A percentile compares a stretch with the other conserved stretches of the same genome.
Conservation (phyloP, 2,888 invertebrate genomes). For the Teinopalpus imperialis region DNA sequence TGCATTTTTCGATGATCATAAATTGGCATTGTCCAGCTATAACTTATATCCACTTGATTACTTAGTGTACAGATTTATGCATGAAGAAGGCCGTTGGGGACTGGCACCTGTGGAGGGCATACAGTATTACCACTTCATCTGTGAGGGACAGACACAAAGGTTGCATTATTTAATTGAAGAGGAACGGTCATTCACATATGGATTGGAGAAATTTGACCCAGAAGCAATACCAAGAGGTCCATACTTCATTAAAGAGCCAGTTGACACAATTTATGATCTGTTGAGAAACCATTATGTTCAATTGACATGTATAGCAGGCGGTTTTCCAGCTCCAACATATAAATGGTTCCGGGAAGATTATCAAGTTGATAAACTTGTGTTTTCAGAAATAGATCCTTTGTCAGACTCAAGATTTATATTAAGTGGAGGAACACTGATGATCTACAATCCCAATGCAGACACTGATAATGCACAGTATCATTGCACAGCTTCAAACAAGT, state of each 20-base stretch:
- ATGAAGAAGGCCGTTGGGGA: constrained; percentile 90
- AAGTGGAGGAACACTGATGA: constrained; percentile 95
- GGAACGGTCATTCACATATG: constrained; percentile 92
- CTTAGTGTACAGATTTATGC: constrained; percentile 90
- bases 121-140: constrained; percentile 91
- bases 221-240: constrained; percentile 93
- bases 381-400: constrained; percentile 89
- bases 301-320: constrained; percentile 91
- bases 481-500: constrained; percentile 94
- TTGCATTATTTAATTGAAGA: constrained; percentile 87
- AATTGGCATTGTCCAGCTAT: constrained; percentile 59
- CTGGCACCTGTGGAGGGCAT: constrained; percentile 90
- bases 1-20: constrained; percentile 87
- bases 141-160: constrained; percentile 90
- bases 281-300: constrained; percentile 89
- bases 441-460: constrained; percentile 90
- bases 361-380: constrained; percentile 88
- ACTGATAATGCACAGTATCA: constrained; percentile 94
- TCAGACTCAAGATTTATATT: constrained; percentile 89
- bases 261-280: constrained; percentile 91
- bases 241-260: constrained; percentile 92
- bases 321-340: constrained; percentile 94
- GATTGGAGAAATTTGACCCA: constrained; percentile 90
- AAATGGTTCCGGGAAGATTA: constrained; percentile 95
- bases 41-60: constrained; percentile 85